These are phyloP conservation scores for Itoplectis maculator DNA, from an alignment of 2,888 invertebrate genomes.

Conservation along the genomic window DNA sequence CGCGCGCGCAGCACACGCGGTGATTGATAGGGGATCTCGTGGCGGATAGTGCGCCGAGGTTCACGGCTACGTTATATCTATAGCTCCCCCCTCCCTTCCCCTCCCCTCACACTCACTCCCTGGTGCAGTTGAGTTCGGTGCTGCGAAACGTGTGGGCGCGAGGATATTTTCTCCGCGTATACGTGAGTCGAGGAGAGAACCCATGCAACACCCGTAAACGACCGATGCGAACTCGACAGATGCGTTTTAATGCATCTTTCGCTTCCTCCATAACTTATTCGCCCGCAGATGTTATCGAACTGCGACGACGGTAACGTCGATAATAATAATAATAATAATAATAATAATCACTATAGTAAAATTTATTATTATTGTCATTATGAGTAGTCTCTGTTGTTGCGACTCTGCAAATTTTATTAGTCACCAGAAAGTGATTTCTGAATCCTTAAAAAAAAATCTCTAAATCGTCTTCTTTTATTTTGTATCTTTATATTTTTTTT, in stretches of 20 bases:
- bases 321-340: not conserved
- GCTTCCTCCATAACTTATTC: not conserved
- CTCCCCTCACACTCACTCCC: too few relatives aligned
- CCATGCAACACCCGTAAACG: not conserved
- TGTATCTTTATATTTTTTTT: too few relatives aligned
- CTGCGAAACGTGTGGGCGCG: constrained; percentile 27
- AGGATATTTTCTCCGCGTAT: constrained; percentile 32
- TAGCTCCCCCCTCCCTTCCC: not conserved
- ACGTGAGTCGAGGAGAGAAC: constrained; percentile 9
- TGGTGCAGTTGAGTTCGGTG: not conserved
- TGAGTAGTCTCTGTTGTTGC: not conserved
- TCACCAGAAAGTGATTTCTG: too few relatives aligned
- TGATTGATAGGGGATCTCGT: constrained; percentile 65
- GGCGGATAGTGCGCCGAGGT: constrained; percentile 51
- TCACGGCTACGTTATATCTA: constrained; percentile 9
- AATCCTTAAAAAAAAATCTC: too few relatives aligned
- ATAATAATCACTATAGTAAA: not conserved
- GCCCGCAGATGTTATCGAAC: not conserved
- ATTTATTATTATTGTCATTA: not conserved
- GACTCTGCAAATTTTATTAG: too few relatives aligned
- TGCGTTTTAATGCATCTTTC: constrained; percentile 29
- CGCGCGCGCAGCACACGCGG: too few relatives aligned
- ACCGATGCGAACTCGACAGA: constrained; percentile 19
- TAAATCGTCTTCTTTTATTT: too few relatives aligned
- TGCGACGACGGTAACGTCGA: not conserved